Base-by-base conservation (phyloP, 2,888 invertebrate species). In the Halictus quadricinctus region DNA sequence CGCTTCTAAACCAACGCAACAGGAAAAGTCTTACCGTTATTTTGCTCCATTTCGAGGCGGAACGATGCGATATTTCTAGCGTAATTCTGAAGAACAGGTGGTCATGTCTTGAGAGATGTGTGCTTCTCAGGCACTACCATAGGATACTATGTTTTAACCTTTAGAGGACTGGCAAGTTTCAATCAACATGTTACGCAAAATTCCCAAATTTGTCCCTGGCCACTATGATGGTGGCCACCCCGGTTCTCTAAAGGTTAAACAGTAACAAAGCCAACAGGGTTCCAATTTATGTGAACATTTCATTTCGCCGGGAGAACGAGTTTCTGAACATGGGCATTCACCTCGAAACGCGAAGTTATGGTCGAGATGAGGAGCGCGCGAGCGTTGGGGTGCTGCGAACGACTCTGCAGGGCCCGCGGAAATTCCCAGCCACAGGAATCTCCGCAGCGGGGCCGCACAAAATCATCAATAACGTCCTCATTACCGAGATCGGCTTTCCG, bases 391-490 rank as follows among this genome's bases (percentile, higher is more conserved):
- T 36, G 41, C 66, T 36, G 36, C 41, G 21, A 66, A 10, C 36
- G 70, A n/a, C 5, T 70, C 70, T 36, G n/a, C 70, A 21, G 43
- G n/a, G 10, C 1, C n/a, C n/a, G 70, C 43, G 70, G 41, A 43
- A 70, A 70, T 43, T 70, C 43, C n/a, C 6, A n/a, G 18, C 54
- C 41, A 18, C 25, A 43, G 41, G 72, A 78, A 72, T 78, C 78
- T 58, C 78, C 13, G 58, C 6, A 15, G 25, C 41, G 18, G 70
- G 8, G 29, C 46, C 73, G 79, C 79, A 18, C 58, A 72, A 64
- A 72, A 83, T 79, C 72, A 29, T 76, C 76, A 54, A 72, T 29
- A 72, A 76, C 78, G 41, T 48, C 15, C 72, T 79, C 58, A 25
- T 79, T 79, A 46, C 48, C 48, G 66, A 29, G 64, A 70, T 72